These are phyloP conservation scores for Stichopus horrens DNA, from an alignment of 53 echinoderm and acorn worm genomes.

Conservation along the genomic window DNA sequence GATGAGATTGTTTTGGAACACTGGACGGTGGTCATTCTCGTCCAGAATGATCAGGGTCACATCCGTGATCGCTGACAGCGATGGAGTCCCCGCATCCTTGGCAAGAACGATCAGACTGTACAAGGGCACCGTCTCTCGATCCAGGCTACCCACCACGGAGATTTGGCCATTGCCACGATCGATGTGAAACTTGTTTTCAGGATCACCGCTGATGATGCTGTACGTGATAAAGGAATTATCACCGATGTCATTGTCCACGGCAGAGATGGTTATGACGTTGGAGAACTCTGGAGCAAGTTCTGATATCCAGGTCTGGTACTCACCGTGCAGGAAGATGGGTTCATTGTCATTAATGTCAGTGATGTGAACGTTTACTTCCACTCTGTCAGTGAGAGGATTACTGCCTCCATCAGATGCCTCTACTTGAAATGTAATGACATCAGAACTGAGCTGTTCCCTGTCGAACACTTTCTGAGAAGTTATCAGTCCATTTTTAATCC, in stretches of 20 bases:
- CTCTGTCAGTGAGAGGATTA: slow-evolving; percentile 59
- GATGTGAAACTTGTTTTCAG: slow-evolving; percentile 67
- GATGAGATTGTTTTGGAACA: slow-evolving; percentile 42
- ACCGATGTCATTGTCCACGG: slow-evolving; percentile 73
- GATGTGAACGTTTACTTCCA: slow-evolving; percentile 68
- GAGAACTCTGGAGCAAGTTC: slow-evolving; percentile 71
- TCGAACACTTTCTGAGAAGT: slow-evolving; percentile 69
- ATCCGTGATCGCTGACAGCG: slow-evolving; percentile 55
- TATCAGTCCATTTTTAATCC: slow-evolving; percentile 61
- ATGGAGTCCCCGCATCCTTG: slow-evolving; percentile 70
- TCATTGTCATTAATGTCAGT: slow-evolving; percentile 79
- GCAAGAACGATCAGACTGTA: slow-evolving; percentile 73
- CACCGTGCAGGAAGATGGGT: slow-evolving; percentile 67
- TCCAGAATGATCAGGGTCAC: slow-evolving; percentile 77
- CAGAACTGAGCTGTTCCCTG: slow-evolving; percentile 60
- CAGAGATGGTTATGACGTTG: slow-evolving; percentile 73
- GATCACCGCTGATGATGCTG: slow-evolving; percentile 79
- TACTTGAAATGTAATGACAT: slow-evolving; percentile 60
- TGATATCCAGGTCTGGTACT: slow-evolving; percentile 76
- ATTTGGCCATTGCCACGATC: slow-evolving; percentile 77
- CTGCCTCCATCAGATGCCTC: slow-evolving; percentile 74
- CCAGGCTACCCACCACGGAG: slow-evolving; percentile 61
- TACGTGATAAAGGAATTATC: slow-evolving; percentile 87
- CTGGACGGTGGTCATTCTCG: slow-evolving; percentile 88
- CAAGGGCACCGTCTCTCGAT: slow-evolving; percentile 65